Evolutionary conservation across 2,888 invertebrate genomes (phyloP), one percentile per base, ranked within the genome.

Genomic region (Nysson spinosus): DNA sequence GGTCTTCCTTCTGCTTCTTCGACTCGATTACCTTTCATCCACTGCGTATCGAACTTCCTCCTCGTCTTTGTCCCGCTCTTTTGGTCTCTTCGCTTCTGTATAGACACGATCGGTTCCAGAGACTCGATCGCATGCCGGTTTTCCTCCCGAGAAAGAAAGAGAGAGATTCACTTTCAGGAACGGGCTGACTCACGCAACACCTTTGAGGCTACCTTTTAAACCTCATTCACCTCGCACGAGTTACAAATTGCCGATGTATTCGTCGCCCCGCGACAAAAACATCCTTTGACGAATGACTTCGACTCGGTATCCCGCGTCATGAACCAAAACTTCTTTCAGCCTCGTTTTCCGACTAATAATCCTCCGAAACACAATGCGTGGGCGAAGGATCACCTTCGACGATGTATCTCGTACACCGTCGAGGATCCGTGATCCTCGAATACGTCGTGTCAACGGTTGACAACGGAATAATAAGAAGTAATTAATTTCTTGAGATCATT

Each of bases 111-210:
- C 69, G 58, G 50, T 47, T 56, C 42, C 55, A 56, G 30, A 39
- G 28, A n/a, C 43, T 35, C 49, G 6, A 17, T 44, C 37, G 35
- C 51, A 16, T 56, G 46, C 43, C 26, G 22, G 32, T 35, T 44
- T 39, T 35, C 54, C 50, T 30, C 61, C 32, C 22, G 39, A 40
- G 34, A 7, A 24, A 24, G 6, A 9, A 24, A 34, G 55, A 40
- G 43, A 42, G 50, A 63, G 57, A 64, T 72, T 69, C 72, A 63
- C 69, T 69, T 69, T 65, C 69, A 55, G 44, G 56, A 35, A 55
- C 54, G 34, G 22, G 54, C 56, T 37, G 64, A 67, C 44, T 46
- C 49, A 42, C 44, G 46, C 34, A 26, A 30, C 40, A 49, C 42
- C 62, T 44, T 46, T 47, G 52, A 32, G n/a, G n/a, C 32, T 22